Percentiles rank a stretch among this genome's conserved stretches.
phyloP scores from a whole-genome alignment of 92 coral and sea anemone genomes.

The Montipora capitata region DNA sequence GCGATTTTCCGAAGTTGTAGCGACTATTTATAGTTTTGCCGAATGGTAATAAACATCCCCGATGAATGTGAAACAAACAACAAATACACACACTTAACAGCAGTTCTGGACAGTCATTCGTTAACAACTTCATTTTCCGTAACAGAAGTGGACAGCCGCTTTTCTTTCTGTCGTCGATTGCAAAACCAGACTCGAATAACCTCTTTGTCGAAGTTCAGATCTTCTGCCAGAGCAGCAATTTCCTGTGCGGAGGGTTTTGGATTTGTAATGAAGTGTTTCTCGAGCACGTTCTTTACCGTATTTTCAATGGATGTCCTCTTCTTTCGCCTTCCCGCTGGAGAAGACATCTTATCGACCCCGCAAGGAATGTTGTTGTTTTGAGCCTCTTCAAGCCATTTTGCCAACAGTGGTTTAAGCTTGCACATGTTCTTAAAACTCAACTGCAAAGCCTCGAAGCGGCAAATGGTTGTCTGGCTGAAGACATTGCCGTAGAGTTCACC shows the following conservation, averaged over 20 bases:
- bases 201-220: constrained; percentile 70
- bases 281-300: constrained; percentile 68
- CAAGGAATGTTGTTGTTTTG: constrained; percentile 39
- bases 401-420: constrained; percentile 77
- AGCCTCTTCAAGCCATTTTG: constrained; percentile 83
- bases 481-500: constrained; percentile 81
- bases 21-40: constrained; percentile 11
- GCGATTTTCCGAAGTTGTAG: neutral
- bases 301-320: constrained; percentile 78
- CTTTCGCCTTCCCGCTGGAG: constrained; percentile 71
- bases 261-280: constrained; percentile 57
- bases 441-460: constrained; percentile 91
- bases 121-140: neutral
- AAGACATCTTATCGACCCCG: constrained; percentile 34
- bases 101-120: neutral
- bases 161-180: constrained; percentile 81
- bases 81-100: neutral
- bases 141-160: constrained; percentile 37
- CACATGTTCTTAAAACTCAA: constrained; percentile 91
- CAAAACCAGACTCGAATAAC: constrained; percentile 85
- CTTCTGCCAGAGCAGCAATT: constrained; percentile 65
- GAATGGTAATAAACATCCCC: constrained; percentile 19
- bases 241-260: constrained; percentile 78
- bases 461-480: constrained; percentile 87
- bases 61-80: neutral